Conservation (phyloP, 1,140 invertebrate genomes). For the Lepidotrigona ventralis region DNA sequence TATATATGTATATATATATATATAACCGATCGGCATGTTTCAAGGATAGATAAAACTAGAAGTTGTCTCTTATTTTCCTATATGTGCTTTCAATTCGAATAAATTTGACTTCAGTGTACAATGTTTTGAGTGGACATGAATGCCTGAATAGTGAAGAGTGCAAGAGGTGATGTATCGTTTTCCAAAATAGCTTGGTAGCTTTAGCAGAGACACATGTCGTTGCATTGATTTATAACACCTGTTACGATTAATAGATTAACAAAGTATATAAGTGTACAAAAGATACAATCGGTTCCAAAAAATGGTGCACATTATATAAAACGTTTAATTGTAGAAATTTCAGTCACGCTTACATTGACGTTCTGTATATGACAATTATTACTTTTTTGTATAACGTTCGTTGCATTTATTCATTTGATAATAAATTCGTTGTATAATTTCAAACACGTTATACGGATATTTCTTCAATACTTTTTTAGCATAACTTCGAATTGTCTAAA, state of each 20-base stretch:
- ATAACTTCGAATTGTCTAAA: not conserved
- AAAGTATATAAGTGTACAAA: conserved; percentile 34
- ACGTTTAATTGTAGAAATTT: conserved; percentile 30
- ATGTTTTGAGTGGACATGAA: conserved; percentile 38
- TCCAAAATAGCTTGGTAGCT: conserved; percentile 57
- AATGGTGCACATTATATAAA: conserved; percentile 6
- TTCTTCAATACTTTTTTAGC: not conserved
- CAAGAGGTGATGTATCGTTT: conserved; percentile 44
- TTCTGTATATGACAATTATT: conserved; percentile 18
- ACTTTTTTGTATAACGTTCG: conserved; percentile 39
- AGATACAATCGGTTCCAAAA: conserved; percentile 7
- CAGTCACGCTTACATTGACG: conserved; percentile 40
- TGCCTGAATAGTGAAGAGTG: conserved; percentile 31
- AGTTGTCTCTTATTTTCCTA: conserved; percentile 7
- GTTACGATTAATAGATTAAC: conserved; percentile 49
- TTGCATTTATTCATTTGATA: conserved; percentile 48
- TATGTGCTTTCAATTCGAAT: conserved; percentile 47
- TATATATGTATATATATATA: no score
- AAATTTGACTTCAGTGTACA: conserved; percentile 29
- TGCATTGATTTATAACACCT: conserved; percentile 56
- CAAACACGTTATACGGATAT: not conserved
- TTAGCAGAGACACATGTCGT: conserved; percentile 54
- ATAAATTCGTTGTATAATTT: conserved; percentile 37
- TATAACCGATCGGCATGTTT: conserved; percentile 8
- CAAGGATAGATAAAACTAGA: not conserved